Percentiles rank a stretch among this genome's conserved stretches.
Evolutionary conservation across 2,797 vertebrate species (phyloP).

Genomic region (Argyrosomus regius): DNA sequence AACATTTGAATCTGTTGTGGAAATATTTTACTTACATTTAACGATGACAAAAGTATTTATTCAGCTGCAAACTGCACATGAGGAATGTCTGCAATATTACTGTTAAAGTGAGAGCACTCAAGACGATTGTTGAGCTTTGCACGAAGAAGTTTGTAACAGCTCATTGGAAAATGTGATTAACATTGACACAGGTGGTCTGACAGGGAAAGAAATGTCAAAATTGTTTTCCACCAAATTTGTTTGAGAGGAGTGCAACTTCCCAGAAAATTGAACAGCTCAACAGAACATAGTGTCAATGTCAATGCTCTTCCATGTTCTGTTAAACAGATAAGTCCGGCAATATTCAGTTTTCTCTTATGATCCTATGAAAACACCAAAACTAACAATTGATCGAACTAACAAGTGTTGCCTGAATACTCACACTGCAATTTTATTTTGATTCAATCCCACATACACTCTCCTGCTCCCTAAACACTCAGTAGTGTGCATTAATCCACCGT

Average conservation of each 20-base stretch:
- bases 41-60: conserved; percentile 30
- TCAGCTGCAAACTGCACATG: conserved; percentile 27
- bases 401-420: neutral
- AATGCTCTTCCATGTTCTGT: neutral
- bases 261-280: neutral
- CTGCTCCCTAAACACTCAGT: neutral
- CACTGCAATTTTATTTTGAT: neutral
- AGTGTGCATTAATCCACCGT: neutral
- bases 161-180: conserved; percentile 34
- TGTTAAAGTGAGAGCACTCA: conserved; percentile 2
- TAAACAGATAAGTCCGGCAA: neutral
- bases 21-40: conserved; percentile 2
- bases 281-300: neutral
- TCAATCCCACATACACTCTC: neutral
- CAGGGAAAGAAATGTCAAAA: neutral
- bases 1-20: neutral
- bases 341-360: neutral
- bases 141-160: conserved; percentile 26
- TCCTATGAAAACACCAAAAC: neutral
- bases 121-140: neutral
- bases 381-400: neutral
- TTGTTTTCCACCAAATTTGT: conserved; percentile 1
- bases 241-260: neutral
- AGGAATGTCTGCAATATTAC: conserved; percentile 20
- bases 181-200: conserved; percentile 37